These are phyloP conservation scores for Rhopalosiphum padi DNA, from an alignment of 1,140 invertebrate genomes.

Conservation along the genomic window DNA sequence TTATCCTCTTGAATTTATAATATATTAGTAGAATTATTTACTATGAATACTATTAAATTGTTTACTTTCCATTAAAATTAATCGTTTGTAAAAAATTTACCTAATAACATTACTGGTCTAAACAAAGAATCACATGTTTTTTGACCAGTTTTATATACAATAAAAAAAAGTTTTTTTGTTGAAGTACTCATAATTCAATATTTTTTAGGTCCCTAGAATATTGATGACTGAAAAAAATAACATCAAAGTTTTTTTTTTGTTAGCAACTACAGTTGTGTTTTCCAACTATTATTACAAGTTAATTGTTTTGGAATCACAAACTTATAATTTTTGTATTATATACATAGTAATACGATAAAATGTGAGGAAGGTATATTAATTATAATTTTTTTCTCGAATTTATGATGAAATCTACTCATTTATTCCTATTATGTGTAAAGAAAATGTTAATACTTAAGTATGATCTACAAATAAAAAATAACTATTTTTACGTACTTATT, in stretches of 20 bases:
- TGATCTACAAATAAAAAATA: not conserved
- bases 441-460: not conserved
- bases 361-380: not conserved
- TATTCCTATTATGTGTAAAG: not conserved
- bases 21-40: not conserved
- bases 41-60: not conserved
- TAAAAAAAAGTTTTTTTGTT: conserved; percentile 8
- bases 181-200: conserved; percentile 13
- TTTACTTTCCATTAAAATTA: not conserved
- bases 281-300: not conserved
- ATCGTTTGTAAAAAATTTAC: not conserved
- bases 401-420: not conserved
- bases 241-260: not conserved
- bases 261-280: not conserved
- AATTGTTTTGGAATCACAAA: not conserved
- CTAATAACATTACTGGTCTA: too few species aligned
- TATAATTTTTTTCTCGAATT: not conserved
- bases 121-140: not conserved
- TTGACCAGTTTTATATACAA: not conserved
- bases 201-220: not conserved
- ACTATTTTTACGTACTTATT: not conserved
- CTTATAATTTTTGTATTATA: not conserved
- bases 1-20: not conserved
- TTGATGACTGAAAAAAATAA: not conserved
- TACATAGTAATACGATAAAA: not conserved